Percentiles rank a stretch among this genome's conserved stretches.
phyloP scores from a whole-genome alignment of 1,140 invertebrate species.

The Drosophila hydei region DNA sequence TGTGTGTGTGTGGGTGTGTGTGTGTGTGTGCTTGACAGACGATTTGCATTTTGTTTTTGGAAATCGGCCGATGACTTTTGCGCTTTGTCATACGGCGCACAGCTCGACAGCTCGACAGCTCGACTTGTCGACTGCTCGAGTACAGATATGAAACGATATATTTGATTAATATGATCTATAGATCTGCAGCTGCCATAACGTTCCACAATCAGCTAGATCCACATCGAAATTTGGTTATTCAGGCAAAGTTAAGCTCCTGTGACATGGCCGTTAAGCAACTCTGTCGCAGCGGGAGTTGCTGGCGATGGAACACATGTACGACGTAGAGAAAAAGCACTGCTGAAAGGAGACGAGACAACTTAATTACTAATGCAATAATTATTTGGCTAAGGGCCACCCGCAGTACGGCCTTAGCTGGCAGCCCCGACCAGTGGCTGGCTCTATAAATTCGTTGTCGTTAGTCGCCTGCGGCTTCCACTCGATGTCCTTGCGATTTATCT shows the following conservation, averaged over 20 bases:
- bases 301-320: too few species aligned
- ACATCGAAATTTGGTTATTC: too few species aligned
- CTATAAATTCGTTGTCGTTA: conserved; percentile 34
- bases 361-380: conserved; percentile 52
- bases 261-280: too few species aligned
- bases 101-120: too few species aligned
- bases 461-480: conserved; percentile 37
- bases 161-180: too few species aligned
- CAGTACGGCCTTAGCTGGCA: neutral
- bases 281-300: too few species aligned
- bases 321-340: too few species aligned
- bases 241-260: too few species aligned
- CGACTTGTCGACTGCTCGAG: neutral
- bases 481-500: conserved; percentile 69
- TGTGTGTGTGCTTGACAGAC: conserved; percentile 62
- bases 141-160: too few species aligned
- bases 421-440: neutral
- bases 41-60: conserved; percentile 74
- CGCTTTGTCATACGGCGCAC: conserved; percentile 14
- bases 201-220: too few species aligned
- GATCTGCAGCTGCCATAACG: too few species aligned
- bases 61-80: conserved; percentile 53
- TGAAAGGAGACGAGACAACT: too few species aligned
- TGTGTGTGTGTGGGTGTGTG: neutral
- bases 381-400: conserved; percentile 16